Evolutionary conservation across 2,797 vertebrate genomes (phyloP).

Genomic region (Philypnodon macrostomus): DNA sequence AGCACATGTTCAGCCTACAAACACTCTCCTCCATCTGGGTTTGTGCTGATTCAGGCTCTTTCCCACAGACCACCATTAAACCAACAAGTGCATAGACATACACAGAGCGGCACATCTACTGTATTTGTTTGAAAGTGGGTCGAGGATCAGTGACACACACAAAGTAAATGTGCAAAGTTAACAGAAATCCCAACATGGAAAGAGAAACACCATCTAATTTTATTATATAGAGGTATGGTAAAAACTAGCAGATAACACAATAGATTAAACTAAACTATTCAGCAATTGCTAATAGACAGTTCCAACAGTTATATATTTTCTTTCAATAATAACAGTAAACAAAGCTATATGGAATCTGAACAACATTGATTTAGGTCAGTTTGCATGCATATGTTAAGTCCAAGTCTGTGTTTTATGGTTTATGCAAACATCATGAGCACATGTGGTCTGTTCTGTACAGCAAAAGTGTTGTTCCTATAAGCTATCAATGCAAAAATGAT

Average conservation of each 20-base stretch:
- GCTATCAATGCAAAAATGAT: no score
- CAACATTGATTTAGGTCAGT: not conserved
- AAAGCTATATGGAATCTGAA: not conserved
- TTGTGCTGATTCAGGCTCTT: conserved; percentile 54
- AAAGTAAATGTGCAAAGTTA: conserved; percentile 9
- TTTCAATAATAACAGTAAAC: no score
- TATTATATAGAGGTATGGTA: no score
- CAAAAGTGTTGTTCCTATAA: no score
- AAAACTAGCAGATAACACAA: no score
- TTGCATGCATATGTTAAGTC: not conserved
- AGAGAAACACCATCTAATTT: no score
- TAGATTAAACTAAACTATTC: no score
- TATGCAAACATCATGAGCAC: not conserved
- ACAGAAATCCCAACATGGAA: conserved; percentile 3
- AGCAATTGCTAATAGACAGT: no score
- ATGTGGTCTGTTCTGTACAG: conserved; percentile 17
- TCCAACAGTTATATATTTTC: no score
- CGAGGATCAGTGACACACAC: conserved; percentile 10
- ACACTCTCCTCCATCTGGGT: conserved; percentile 21
- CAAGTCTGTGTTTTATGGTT: conserved; percentile 12
- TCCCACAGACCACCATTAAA: no score
- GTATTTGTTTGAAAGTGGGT: conserved; percentile 8
- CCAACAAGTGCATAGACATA: conserved; percentile 26
- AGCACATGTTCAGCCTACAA: conserved; percentile 10
- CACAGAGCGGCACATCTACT: conserved; percentile 4